These are phyloP conservation scores for Ormyrus nitidulus DNA, from an alignment of 2,888 invertebrate species.

Conservation along the genomic window DNA sequence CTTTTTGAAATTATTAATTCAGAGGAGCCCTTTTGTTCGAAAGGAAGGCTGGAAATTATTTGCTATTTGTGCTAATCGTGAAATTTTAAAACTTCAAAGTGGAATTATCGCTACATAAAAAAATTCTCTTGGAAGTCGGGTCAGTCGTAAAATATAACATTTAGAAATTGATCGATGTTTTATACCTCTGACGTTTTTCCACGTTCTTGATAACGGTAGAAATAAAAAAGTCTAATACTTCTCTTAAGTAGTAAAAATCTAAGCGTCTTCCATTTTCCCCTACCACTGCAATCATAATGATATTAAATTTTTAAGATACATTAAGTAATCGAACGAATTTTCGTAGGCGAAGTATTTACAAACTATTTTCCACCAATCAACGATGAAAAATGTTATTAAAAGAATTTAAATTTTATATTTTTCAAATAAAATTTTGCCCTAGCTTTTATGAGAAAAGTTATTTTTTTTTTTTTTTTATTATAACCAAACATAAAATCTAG, in stretches of 20 bases:
- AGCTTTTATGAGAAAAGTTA: too few relatives aligned
- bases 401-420: too few relatives aligned
- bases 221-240: conserved; percentile 39
- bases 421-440: too few relatives aligned
- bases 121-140: conserved; percentile 14
- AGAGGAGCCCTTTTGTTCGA: too few relatives aligned
- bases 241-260: conserved; percentile 19
- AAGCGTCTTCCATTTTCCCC: conserved; percentile 11
- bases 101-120: conserved; percentile 12
- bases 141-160: conserved; percentile 34
- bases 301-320: conserved; percentile 9
- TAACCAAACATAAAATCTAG: background rate
- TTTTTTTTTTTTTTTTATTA: background rate
- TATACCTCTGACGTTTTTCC: conserved; percentile 31
- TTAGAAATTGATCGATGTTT: conserved; percentile 42
- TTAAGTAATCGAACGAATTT: conserved; percentile 7
- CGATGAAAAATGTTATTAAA: too few relatives aligned
- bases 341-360: background rate
- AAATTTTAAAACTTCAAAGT: conserved; percentile 20
- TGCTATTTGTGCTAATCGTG: background rate
- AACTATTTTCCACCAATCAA: too few relatives aligned
- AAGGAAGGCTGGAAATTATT: too few relatives aligned
- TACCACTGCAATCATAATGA: conserved; percentile 19
- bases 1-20: too few relatives aligned
- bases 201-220: conserved; percentile 28